Evolutionary conservation across 2,888 invertebrate species (phyloP).

Genomic region (Xestia c-nigrum): DNA sequence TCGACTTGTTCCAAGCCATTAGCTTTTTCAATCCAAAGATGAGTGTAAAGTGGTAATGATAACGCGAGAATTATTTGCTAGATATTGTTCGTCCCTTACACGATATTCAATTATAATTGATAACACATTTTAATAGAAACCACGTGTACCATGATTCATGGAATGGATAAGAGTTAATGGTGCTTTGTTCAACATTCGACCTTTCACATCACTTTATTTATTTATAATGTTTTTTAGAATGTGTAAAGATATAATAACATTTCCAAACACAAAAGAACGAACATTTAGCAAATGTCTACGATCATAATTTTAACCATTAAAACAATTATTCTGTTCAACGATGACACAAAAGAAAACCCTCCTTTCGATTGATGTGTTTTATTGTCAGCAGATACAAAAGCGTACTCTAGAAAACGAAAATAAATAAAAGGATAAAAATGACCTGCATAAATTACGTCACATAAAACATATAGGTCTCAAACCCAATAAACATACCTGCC

Average conservation of each 20-base stretch:
- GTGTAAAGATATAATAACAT: constrained; percentile 19
- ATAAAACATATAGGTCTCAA: constrained; percentile 62
- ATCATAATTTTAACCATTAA: constrained; percentile 33
- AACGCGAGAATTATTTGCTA: constrained; percentile 70
- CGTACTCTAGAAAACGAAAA: constrained; percentile 38
- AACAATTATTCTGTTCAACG: constrained; percentile 28
- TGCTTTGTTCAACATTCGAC: constrained; percentile 5
- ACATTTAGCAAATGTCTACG: constrained; percentile 39
- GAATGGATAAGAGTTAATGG: constrained; percentile 8
- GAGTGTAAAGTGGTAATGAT: constrained; percentile 84
- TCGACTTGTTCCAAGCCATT: constrained; percentile 88
- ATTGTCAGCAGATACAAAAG: constrained; percentile 43
- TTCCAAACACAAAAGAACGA: constrained; percentile 31
- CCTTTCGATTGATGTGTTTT: constrained; percentile 38
- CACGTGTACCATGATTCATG: constrained; percentile 24
- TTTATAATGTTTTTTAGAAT: constrained; percentile 22
- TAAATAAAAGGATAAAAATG: constrained; percentile 58
- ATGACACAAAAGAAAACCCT: constrained; percentile 30
- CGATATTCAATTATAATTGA: constrained; percentile 43
- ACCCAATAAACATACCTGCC: constrained; percentile 71
- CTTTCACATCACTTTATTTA: constrained; percentile 22
- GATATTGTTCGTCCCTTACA: constrained; percentile 60
- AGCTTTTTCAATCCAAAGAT: constrained; percentile 88
- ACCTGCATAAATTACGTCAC: constrained; percentile 62
- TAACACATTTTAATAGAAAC: constrained; percentile 25